Evolutionary conservation across 2,888 invertebrate species (phyloP).

Genomic region (Tortrix viridana): DNA sequence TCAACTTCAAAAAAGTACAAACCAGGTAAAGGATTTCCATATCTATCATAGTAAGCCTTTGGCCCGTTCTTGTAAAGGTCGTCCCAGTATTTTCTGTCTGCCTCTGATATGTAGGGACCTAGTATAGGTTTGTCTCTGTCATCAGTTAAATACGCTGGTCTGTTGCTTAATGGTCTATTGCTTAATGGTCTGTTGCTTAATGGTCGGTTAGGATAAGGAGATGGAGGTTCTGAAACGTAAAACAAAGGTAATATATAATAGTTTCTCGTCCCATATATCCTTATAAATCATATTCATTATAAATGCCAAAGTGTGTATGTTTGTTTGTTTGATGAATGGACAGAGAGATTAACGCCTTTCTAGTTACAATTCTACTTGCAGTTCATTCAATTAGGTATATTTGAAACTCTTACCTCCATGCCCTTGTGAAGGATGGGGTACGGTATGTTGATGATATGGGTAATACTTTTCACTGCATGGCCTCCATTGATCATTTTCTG

Average conservation of each 20-base stretch:
- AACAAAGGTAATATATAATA: too few relatives aligned
- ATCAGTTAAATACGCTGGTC: conserved; percentile 45
- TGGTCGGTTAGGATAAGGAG: conserved; percentile 45
- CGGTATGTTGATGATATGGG: conserved; percentile 83
- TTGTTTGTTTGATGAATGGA: too few relatives aligned
- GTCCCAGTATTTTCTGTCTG: conserved; percentile 76
- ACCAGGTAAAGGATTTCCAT: conserved; percentile 80
- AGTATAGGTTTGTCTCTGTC: conserved; percentile 52
- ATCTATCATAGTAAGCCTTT: conserved; percentile 75
- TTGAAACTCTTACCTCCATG: conserved; percentile 55
- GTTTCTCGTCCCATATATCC: too few relatives aligned
- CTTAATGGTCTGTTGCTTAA: conserved; percentile 46
- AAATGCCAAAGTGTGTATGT: too few relatives aligned
- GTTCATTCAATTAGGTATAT: too few relatives aligned
- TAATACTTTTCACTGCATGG: conserved; percentile 94
- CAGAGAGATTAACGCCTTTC: too few relatives aligned
- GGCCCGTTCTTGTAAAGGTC: conserved; percentile 75
- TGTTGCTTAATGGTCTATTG: conserved; percentile 45
- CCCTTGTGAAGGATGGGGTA: conserved; percentile 70
- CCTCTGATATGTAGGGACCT: conserved; percentile 67
- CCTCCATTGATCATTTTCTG: conserved; percentile 91
- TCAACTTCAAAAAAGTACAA: conserved; percentile 5
- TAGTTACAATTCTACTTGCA: too few relatives aligned
- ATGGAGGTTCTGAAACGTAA: conserved; percentile 48
- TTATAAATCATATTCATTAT: too few relatives aligned